A percentile compares a stretch with the other conserved stretches of the same genome.
Conservation (phyloP, 2,113 vertebrate genomes). For the Salvelinus alpinus region DNA sequence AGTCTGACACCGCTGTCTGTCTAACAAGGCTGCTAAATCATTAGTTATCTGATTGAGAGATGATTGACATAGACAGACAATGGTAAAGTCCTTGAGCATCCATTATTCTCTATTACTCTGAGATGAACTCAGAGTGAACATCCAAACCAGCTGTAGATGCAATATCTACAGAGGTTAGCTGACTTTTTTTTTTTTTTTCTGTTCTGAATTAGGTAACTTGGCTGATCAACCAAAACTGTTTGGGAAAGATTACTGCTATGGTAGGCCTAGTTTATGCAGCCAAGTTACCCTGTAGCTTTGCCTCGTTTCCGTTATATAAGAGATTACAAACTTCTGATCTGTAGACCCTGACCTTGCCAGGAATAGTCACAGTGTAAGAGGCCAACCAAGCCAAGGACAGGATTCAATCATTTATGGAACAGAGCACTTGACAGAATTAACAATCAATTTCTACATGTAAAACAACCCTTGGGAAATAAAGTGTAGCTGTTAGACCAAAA, state of each 20-base stretch:
- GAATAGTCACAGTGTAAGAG: background rate
- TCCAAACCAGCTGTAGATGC: background rate
- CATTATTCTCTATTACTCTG: slow-evolving; percentile 24
- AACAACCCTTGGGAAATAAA: too few species aligned
- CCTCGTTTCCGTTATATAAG: slow-evolving; percentile 67
- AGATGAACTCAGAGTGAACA: background rate
- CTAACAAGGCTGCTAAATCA: too few species aligned
- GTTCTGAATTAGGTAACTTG: background rate
- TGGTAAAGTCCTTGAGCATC: background rate
- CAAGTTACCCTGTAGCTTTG: slow-evolving; percentile 41
- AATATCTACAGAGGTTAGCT: background rate
- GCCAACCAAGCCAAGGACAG: background rate
- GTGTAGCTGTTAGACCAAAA: too few species aligned
- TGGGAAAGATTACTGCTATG: slow-evolving; percentile 47
- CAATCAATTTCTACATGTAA: slow-evolving; percentile 26
- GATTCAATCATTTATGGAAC: too few species aligned
- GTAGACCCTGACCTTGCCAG: slow-evolving; percentile 23
- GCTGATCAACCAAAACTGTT: slow-evolving; percentile 11
- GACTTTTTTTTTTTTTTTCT: background rate
- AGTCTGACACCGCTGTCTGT: background rate
- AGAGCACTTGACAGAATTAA: too few species aligned
- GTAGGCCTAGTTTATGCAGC: slow-evolving; percentile 22
- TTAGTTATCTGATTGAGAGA: too few species aligned
- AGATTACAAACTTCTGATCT: slow-evolving; percentile 57
- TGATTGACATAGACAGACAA: too few species aligned